A percentile compares a stretch with the other conserved stretches of the same genome.
These are phyloP conservation scores for Melangyna quadrimaculata DNA, from an alignment of 2,888 invertebrate species.

Conservation along the genomic window DNA sequence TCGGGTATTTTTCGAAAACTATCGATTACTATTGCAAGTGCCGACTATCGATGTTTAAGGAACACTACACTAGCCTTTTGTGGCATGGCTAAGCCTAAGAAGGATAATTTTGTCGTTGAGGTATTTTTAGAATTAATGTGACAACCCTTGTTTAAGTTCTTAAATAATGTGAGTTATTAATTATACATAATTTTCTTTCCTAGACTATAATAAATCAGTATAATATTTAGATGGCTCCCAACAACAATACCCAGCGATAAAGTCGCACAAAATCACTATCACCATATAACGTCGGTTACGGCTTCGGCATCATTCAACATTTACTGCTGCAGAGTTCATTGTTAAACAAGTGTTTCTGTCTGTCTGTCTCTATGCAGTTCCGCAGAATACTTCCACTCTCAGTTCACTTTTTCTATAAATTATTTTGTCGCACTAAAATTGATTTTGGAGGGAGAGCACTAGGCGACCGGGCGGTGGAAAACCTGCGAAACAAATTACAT, in stretches of 20 bases:
- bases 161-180: too few species aligned
- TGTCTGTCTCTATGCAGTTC: constrained; percentile 26
- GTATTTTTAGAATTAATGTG: too few species aligned
- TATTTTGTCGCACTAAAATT: constrained; percentile 25
- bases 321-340: constrained; percentile 23
- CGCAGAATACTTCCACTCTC: constrained; percentile 36
- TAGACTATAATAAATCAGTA: neutral
- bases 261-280: constrained; percentile 14
- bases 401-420: constrained; percentile 14
- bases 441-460: constrained; percentile 29
- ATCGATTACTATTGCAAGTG: too few species aligned
- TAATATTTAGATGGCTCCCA: neutral
- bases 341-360: constrained; percentile 28
- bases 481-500: constrained; percentile 63
- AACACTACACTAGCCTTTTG: too few species aligned
- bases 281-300: constrained; percentile 4
- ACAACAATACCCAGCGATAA: constrained; percentile 17
- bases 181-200: neutral
- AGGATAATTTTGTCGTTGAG: too few species aligned
- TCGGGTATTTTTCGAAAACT: too few species aligned
- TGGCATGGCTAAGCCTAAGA: too few species aligned
- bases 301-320: neutral
- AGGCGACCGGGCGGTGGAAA: neutral
- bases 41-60: too few species aligned
- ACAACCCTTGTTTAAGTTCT: too few species aligned